Base-by-base conservation (phyloP, 2,888 invertebrate genomes). In the Cerastoderma edule region DNA sequence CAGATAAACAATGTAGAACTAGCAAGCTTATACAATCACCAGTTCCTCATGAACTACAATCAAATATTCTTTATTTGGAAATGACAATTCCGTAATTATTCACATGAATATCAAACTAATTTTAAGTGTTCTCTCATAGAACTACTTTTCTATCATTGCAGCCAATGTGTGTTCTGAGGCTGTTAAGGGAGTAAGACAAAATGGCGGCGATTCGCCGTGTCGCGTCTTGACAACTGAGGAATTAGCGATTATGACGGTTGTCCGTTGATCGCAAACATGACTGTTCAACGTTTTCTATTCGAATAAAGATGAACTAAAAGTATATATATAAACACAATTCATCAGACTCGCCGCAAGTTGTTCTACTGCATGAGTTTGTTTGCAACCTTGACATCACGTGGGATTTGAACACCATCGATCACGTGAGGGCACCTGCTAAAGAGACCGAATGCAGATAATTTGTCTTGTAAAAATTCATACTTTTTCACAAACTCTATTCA, bases 181-280 rank as follows among this genome's bases (percentile, higher is more conserved):
- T 65, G 60, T 72, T 53, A 74, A 73, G 76, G 75, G 75, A 74
- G 80, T 78, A 80, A 72, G 80, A 78, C 82, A 86, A 86, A 80
- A 86, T 86, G 86, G 86, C 86, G 79, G 60, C 78, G 35, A 53
- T 48, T 39, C 30, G 53, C 71, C 63, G 53, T 44, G 60, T 76
- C 73, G 86, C 84, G 84, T 86, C 86, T 82, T 86, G 83, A 86
- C 86, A 84, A 86, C 86, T 86, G 75, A 53, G 83, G 80, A 74
- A 83, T 83, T 75, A 53, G 24, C 22, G 28, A 8, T 13, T 39
- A 22, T 60, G 10, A 22, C 10, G 16, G 10, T 2, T 50, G 24
- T 22, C 2, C 24, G 10, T 22, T 10, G 50, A 10, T 50, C 1
- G 22, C n/a, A n/a, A n/a, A 1, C 24, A n/a, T 50, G 50, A 50